phyloP scores from a whole-genome alignment of 1,140 invertebrate species.

The Scaptodrosophila lebanonensis region DNA sequence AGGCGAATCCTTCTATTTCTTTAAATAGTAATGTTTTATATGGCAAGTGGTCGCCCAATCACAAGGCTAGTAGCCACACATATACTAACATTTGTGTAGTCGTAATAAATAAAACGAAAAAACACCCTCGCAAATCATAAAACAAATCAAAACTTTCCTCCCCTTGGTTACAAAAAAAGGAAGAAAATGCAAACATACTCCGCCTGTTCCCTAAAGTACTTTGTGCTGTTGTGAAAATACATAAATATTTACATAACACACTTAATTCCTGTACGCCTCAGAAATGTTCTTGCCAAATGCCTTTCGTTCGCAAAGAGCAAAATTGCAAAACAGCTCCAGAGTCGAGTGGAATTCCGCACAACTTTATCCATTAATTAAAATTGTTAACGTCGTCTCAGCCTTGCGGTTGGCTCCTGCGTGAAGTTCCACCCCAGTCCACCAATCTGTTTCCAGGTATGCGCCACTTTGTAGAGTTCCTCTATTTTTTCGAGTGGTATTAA shows the following conservation, averaged over 20 bases:
- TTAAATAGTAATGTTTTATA: no score
- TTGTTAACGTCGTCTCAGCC: constrained; percentile 48
- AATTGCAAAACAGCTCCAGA: background rate
- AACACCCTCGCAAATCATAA: background rate
- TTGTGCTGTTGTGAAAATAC: constrained; percentile 10
- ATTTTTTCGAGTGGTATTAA: constrained; percentile 45
- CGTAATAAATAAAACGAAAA: no score
- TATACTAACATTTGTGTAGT: no score
- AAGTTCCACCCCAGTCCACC: constrained; percentile 28
- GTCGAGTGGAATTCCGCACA: constrained; percentile 41
- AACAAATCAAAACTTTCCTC: background rate
- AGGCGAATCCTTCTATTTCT: no score
- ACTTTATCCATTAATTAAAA: constrained; percentile 76
- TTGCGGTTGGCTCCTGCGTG: constrained; percentile 51
- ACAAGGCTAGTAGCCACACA: no score
- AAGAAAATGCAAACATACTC: background rate
- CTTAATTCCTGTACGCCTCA: constrained; percentile 16
- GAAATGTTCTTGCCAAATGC: background rate
- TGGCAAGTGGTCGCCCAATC: no score
- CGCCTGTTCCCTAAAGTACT: constrained; percentile 13
- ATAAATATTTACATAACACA: constrained; percentile 49
- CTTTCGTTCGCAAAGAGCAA: no score
- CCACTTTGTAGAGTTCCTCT: background rate
- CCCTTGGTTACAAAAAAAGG: background rate
- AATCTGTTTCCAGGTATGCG: background rate